These are phyloP conservation scores for Eudemis profundana DNA, from an alignment of 2,888 invertebrate genomes.

Conservation along the genomic window DNA sequence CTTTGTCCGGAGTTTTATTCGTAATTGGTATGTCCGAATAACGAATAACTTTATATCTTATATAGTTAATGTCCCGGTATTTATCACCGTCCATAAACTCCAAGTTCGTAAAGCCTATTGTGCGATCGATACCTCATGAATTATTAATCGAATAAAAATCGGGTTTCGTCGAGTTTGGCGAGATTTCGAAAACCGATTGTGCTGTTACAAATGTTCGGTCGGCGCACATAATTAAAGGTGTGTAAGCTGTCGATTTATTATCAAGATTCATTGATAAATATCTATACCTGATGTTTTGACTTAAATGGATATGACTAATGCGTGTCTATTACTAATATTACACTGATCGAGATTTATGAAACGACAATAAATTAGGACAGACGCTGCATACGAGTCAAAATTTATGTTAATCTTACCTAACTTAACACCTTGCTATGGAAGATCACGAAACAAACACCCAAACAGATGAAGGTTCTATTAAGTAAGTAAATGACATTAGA, in stretches of 20 bases:
- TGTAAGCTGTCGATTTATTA: constrained; percentile 56
- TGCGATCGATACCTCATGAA: constrained; percentile 73
- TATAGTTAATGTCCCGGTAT: constrained; percentile 55
- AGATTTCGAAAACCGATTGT: constrained; percentile 76
- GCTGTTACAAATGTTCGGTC: constrained; percentile 64
- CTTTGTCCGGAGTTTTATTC: constrained; percentile 20
- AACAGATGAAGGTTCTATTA: no score
- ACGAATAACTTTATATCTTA: constrained; percentile 21
- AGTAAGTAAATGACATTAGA: no score
- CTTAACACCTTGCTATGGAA: no score
- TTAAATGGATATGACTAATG: constrained; percentile 36
- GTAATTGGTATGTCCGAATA: constrained; percentile 38
- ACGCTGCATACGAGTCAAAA: neutral
- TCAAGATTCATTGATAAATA: constrained; percentile 46
- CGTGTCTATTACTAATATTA: constrained; percentile 36
- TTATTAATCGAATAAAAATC: constrained; percentile 73
- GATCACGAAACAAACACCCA: no score
- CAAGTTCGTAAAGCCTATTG: constrained; percentile 70
- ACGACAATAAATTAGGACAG: neutral
- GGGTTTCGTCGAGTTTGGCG: constrained; percentile 72
- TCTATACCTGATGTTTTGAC: constrained; percentile 32
- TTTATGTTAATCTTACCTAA: no score
- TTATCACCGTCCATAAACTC: constrained; percentile 68
- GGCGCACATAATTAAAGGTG: constrained; percentile 63
- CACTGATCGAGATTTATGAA: constrained; percentile 17